Evolutionary conservation across 2,888 invertebrate species (phyloP), one percentile per base, ranked within the genome.

Genomic region (Aelia acuminata): DNA sequence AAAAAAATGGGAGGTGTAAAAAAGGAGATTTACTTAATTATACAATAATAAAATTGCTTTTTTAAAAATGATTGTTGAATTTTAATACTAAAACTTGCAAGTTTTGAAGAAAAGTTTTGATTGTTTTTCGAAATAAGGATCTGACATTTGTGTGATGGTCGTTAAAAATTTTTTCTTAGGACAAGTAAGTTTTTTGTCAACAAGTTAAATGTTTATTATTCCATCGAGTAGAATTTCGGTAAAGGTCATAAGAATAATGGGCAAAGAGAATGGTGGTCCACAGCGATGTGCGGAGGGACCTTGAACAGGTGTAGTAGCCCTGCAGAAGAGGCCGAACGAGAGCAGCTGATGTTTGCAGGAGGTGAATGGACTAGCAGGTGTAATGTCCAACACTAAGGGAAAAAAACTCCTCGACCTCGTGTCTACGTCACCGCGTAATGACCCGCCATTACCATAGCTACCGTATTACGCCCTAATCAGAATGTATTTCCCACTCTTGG

Each of bases 321-420:
- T 31, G 35, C 35, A 35, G 26, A 70, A 35, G 39, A 75, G 80
- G 80, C 43, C 80, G 80, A 80, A 80, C 35, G 31, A 31, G 63
- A 35, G 1, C 80, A 47, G 80, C 39, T 39, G 80, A 80, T 80
- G 80, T 43, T n/a, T 80, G 3, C 43, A 47, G 39, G 80, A 80
- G 80, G 80, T 80, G 80, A 80, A 80, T 47, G 80, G 80, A 80
- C 80, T 47, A 13, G 80, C 80, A 80, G 80, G 80, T 80, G 80
- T 80, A 80, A 80, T 43, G 80, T 22, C 43, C 22, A 43, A 20
- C 75, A 39, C 39, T 1, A n/a, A 43, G 10, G 80, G 80, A 15
- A 75, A 75, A 75, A 75, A 75, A 39, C 0, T n/a, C 75, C 15
- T 26, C 18, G 39, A 35, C 75, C 75, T 75, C 75, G 8, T n/a